Base-by-base conservation (phyloP, 2,888 invertebrate genomes). In the Malthinus flaveolus region DNA sequence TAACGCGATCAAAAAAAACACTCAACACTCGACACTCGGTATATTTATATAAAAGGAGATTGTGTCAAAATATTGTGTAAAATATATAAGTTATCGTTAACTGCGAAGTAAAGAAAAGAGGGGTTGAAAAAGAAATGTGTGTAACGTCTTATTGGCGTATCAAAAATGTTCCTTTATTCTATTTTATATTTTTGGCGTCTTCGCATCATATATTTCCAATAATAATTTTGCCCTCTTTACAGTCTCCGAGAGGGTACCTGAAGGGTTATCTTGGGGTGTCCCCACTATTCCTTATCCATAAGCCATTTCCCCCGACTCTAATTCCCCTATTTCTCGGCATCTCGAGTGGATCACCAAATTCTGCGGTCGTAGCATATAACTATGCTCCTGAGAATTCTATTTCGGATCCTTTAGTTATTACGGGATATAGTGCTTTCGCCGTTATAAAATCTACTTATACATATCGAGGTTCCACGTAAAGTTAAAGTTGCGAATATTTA, bases 261-360 rank as follows among this genome's bases (percentile, higher is more conserved):
- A 60, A 60, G 60, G 60, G 56, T 60, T 60, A 60, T 60, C 60
- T 56, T n/a, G 49, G 60, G 56, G 60, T 60, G 60, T 60, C 60
- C 56, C 52, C 53, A 53, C 60, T 56, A 60, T 56, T 56, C 56
- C 60, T 60, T 60, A 60, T 60, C 60, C 60, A 60, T 60, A 60
- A 56, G 56, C 60, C 49, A 53, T 53, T 52, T 60, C 60, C 60
- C 60, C 49, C 60, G 56, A 49, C 49, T 50, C 56, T 48, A 56
- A 60, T 60, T 56, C 56, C 56, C 60, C 56, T 59, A 60, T 60
- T 60, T 60, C 56, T 37, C 53, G 49, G 56, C 51, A 45, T 60
- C 49, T 44, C 49, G 49, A 34, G 51, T 49, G 51, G 23, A 56
- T 56, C 49, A 47, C 56, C 53, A 53, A 56, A 60, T 60, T 60